Evolutionary conservation across 2,113 vertebrate species (phyloP).

Genomic region (Scalopus aquaticus): DNA sequence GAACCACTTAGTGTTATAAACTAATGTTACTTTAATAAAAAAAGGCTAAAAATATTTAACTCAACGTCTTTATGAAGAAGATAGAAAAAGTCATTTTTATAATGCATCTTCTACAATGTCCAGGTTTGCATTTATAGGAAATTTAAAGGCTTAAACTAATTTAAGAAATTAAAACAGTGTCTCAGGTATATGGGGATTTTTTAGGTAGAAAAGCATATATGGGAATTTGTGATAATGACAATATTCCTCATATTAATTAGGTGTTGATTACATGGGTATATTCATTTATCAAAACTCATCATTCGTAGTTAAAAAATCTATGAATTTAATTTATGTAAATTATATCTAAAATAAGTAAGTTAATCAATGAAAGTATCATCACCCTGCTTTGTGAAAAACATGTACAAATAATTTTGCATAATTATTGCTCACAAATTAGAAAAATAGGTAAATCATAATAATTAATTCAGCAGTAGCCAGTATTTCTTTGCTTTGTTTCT

Average conservation of each 20-base stretch:
- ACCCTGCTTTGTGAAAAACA: not conserved
- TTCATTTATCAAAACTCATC: not conserved
- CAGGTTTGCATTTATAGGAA: not conserved
- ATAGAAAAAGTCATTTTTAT: not conserved
- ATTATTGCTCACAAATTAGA: not conserved
- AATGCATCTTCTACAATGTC: not conserved
- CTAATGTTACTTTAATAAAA: not conserved
- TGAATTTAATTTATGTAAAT: not conserved
- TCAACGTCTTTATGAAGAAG: no score
- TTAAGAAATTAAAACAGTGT: not conserved
- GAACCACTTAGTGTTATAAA: no score
- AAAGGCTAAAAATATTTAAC: not conserved
- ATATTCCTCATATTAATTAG: not conserved
- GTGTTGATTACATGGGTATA: not conserved
- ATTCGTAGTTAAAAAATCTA: not conserved
- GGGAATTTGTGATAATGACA: not conserved
- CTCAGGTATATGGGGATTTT: not conserved
- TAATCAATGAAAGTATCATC: not conserved
- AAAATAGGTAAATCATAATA: not conserved
- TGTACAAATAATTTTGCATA: not conserved
- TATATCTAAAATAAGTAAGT: not conserved
- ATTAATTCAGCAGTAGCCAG: not conserved
- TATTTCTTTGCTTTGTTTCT: not conserved
- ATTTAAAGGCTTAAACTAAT: no score
- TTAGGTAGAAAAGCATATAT: not conserved